Evolutionary conservation across 30 jellyfish, hydroid and myxozoan species (phyloP).

Genomic region (Turritopsis dohrnii): DNA sequence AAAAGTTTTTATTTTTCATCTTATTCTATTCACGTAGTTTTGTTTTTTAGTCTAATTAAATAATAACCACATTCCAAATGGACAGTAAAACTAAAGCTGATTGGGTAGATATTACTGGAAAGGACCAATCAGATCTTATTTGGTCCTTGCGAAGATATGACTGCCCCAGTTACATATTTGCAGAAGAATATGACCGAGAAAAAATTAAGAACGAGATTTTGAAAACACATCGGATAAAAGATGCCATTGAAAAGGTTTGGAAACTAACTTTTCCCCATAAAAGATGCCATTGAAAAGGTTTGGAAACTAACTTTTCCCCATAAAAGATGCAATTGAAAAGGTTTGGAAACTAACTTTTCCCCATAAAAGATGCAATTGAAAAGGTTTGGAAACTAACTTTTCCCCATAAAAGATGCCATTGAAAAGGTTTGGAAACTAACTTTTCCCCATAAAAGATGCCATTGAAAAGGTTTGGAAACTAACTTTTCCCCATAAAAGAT

Average conservation of each 20-base stretch:
- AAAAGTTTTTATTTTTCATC: neutral
- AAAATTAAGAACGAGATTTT: slow-evolving; percentile 41
- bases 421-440: too few species aligned
- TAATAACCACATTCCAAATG: neutral
- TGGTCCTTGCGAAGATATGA: slow-evolving; percentile 34
- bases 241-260: slow-evolving; percentile 61
- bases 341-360: too few species aligned
- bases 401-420: too few species aligned
- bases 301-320: too few species aligned
- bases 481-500: too few species aligned
- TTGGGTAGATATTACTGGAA: slow-evolving; percentile 33
- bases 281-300: slow-evolving; percentile 60
- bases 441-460: too few species aligned
- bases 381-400: too few species aligned
- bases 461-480: too few species aligned
- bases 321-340: slow-evolving; percentile 57
- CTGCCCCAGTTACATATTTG: slow-evolving; percentile 53
- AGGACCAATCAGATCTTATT: slow-evolving; percentile 8
- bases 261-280: too few species aligned
- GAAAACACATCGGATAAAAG: slow-evolving; percentile 45
- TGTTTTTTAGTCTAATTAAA: too few species aligned
- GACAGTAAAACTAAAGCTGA: neutral
- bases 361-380: slow-evolving; percentile 58
- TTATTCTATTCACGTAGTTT: neutral
- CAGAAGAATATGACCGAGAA: slow-evolving; percentile 31